phyloP scores from a whole-genome alignment of 2,113 vertebrate species.

The Trichechus manatus region DNA sequence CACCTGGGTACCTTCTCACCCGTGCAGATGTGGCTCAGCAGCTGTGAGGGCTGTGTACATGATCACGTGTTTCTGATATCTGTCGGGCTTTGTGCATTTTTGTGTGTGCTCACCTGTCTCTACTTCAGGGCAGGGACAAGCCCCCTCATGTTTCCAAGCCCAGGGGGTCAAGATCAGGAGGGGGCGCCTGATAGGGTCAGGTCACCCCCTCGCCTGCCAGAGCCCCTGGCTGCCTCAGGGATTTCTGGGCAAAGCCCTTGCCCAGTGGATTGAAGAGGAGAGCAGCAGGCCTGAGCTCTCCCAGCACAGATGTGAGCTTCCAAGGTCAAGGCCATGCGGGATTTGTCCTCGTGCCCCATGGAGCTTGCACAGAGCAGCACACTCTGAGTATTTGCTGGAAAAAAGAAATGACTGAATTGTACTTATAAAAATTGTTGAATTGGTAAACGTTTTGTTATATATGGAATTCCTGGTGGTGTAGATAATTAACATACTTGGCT shows the following conservation, averaged over 20 bases:
- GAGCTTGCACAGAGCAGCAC: neutral
- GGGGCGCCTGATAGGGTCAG: accelerated
- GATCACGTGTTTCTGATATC: neutral
- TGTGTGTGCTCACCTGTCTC: neutral
- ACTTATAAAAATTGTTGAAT: too few species aligned
- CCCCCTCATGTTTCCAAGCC: neutral
- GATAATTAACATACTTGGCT: too few species aligned
- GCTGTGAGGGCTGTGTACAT: neutral
- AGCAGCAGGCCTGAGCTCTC: neutral
- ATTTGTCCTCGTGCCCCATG: neutral
- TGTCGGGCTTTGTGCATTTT: neutral
- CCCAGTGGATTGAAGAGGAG: neutral
- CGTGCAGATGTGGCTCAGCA: neutral
- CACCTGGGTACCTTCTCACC: neutral
- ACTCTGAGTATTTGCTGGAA: neutral
- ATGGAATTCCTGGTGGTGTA: too few species aligned
- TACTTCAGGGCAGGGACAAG: neutral
- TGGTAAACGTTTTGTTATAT: too few species aligned
- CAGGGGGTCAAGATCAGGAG: neutral
- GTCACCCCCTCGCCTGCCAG: too few species aligned
- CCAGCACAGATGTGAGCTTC: neutral
- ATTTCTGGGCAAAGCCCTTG: neutral
- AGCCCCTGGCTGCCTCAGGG: neutral
- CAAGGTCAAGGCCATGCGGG: neutral
- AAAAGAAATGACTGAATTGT: too few species aligned